Evolutionary conservation across 2,888 invertebrate genomes (phyloP).

Genomic region (Ceramica pisi): DNA sequence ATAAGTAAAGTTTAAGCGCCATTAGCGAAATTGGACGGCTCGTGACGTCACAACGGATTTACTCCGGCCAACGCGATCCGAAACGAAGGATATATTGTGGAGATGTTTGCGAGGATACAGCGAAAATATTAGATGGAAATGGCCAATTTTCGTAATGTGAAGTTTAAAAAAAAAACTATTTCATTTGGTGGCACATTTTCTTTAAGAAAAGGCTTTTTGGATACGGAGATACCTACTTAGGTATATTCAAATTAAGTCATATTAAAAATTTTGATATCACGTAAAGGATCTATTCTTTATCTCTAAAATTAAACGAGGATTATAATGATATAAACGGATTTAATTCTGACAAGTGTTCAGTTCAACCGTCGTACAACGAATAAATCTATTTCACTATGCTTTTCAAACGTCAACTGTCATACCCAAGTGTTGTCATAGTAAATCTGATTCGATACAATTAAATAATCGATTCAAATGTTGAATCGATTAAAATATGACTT

Average conservation of each 20-base stretch:
- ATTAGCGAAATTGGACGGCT: conserved; percentile 85
- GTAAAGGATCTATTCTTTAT: too few relatives aligned
- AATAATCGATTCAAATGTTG: too few relatives aligned
- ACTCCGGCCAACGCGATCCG: conserved; percentile 58
- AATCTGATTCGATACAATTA: too few relatives aligned
- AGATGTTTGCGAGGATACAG: conserved; percentile 58
- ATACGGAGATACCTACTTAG: neutral
- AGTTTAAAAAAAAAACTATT: conserved; percentile 22
- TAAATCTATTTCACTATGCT: too few relatives aligned
- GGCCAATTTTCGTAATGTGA: conserved; percentile 66
- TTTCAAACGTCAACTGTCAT: too few relatives aligned
- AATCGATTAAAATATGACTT: too few relatives aligned
- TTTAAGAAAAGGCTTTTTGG: neutral
- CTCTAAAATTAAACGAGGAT: too few relatives aligned
- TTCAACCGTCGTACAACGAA: too few relatives aligned
- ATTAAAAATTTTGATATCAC: neutral
- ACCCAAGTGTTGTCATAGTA: too few relatives aligned
- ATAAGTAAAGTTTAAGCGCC: conserved; percentile 84
- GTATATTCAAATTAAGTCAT: neutral
- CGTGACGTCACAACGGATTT: conserved; percentile 82
- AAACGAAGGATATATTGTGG: conserved; percentile 65
- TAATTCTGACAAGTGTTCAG: too few relatives aligned
- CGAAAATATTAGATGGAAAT: conserved; percentile 62
- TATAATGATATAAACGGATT: too few relatives aligned
- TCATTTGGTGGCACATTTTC: neutral